phyloP scores from a whole-genome alignment of 2,888 invertebrate species.

The Andrena haemorrhoa region DNA sequence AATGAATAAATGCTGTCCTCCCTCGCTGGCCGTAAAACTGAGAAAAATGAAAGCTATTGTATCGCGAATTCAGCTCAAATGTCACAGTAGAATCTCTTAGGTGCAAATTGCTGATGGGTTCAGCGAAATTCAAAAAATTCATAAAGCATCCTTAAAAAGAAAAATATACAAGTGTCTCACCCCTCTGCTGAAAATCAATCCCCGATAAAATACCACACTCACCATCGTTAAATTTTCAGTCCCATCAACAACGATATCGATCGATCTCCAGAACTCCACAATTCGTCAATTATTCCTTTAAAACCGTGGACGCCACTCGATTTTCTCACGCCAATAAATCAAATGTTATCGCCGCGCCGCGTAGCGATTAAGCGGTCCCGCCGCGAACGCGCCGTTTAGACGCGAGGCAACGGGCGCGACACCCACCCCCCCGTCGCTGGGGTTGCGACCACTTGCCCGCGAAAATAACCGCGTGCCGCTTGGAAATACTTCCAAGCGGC shows the following conservation, averaged over 20 bases:
- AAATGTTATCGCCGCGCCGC: neutral
- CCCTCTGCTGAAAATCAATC: too few species aligned
- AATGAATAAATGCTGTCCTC: neutral
- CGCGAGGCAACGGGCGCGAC: neutral
- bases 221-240: too few species aligned
- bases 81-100: neutral
- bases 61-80: neutral
- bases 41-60: neutral
- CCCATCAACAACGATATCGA: too few species aligned
- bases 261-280: neutral
- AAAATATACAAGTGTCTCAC: too few species aligned
- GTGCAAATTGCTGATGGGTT: neutral
- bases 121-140: too few species aligned
- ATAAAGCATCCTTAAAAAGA: too few species aligned
- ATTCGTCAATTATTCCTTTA: neutral
- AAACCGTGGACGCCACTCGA: neutral
- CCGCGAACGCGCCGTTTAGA: neutral
- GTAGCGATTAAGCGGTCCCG: slow-evolving; percentile 1
- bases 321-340: neutral
- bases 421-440: neutral
- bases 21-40: neutral
- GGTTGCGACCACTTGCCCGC: slow-evolving; percentile 6
- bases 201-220: too few species aligned
- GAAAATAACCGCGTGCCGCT: neutral
- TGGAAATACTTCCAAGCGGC: slow-evolving; percentile 11